Evolutionary conservation across 2,113 vertebrate genomes (phyloP).

Genomic region (Dipodomys spectabilis): DNA sequence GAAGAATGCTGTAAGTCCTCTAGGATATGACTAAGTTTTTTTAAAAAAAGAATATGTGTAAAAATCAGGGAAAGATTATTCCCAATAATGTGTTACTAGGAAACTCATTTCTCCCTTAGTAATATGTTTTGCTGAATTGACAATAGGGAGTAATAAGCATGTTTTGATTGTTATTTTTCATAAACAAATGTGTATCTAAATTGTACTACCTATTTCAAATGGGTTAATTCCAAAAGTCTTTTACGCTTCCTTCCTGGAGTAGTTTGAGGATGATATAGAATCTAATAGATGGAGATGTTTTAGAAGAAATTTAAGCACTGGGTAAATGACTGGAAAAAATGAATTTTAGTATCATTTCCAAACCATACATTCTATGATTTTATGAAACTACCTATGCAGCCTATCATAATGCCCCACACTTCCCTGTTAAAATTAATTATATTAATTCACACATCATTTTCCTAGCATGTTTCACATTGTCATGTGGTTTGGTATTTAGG

Average conservation of each 20-base stretch:
- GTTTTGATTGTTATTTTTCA: background rate
- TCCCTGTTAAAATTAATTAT: conserved; percentile 49
- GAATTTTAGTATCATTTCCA: conserved; percentile 42
- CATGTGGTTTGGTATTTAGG: background rate
- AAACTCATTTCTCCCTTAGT: background rate
- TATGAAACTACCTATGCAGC: background rate
- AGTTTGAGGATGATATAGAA: conserved; percentile 20
- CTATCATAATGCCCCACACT: background rate
- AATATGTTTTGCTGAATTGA: conserved; percentile 3
- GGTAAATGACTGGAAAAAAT: background rate
- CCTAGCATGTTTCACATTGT: conserved; percentile 26
- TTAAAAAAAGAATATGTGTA: background rate
- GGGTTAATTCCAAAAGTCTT: conserved; percentile 7
- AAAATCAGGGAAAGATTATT: conserved; percentile 3
- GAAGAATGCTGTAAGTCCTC: background rate
- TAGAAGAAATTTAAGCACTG: background rate
- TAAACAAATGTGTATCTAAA: background rate
- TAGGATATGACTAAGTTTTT: background rate
- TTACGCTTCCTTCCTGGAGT: background rate
- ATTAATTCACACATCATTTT: conserved; percentile 47
- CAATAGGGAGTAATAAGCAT: conserved; percentile 19
- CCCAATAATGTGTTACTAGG: background rate
- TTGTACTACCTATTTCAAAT: background rate
- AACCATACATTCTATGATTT: conserved; percentile 11
- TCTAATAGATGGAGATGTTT: background rate